These are phyloP conservation scores for Drosophila pruinosa DNA, from an alignment of 1,140 invertebrate genomes.

Conservation along the genomic window DNA sequence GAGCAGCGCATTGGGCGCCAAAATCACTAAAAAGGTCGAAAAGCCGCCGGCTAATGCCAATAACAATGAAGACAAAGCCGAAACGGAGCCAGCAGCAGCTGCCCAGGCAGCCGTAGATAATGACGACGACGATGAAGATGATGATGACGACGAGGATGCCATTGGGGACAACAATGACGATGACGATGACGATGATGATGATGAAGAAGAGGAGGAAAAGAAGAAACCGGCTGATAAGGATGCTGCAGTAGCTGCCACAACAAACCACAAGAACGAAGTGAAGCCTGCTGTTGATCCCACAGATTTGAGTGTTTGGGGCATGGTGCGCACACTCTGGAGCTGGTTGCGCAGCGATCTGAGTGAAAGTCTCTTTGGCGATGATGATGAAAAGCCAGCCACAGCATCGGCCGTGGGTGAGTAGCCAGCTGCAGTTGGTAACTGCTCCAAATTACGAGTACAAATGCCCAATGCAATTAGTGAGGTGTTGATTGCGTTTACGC, in stretches of 20 bases:
- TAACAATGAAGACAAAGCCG: constrained; percentile 47
- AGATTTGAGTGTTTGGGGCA: constrained; percentile 77
- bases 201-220: not conserved
- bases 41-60: constrained; percentile 37
- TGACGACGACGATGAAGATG: constrained; percentile 28
- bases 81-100: constrained; percentile 22
- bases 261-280: constrained; percentile 60
- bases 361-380: constrained; percentile 77
- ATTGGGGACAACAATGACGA: constrained; percentile 26
- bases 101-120: constrained; percentile 27
- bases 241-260: constrained; percentile 15
- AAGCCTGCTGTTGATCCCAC: constrained; percentile 53
- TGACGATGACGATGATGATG: not conserved
- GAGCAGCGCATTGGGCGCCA: constrained; percentile 56
- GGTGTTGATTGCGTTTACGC: constrained; percentile 39
- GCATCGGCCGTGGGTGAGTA: constrained; percentile 63
- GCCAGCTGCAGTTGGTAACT: not conserved
- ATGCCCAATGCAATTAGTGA: constrained; percentile 48
- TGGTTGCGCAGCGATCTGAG: constrained; percentile 76
- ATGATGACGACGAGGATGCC: constrained; percentile 28
- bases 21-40: constrained; percentile 62
- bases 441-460: constrained; percentile 18
- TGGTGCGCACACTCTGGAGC: constrained; percentile 69
- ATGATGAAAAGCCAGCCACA: constrained; percentile 56
- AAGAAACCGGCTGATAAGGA: constrained; percentile 40